These are phyloP conservation scores for Graptemys geographica DNA, from an alignment of 2,797 vertebrate genomes.

Conservation along the genomic window DNA sequence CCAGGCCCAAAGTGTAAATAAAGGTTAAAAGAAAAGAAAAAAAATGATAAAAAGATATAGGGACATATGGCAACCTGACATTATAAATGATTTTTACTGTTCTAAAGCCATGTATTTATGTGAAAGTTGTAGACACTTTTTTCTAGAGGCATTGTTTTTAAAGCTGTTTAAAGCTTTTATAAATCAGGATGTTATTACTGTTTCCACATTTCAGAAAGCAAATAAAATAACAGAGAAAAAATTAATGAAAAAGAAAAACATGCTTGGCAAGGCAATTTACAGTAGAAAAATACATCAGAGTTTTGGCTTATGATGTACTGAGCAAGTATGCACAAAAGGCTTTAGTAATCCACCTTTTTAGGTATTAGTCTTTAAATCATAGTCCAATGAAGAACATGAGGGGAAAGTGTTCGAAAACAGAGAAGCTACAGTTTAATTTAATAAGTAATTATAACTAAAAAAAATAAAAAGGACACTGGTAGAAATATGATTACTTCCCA, in stretches of 20 bases:
- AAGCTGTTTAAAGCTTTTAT: slow-evolving; percentile 15
- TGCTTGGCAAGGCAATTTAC: slow-evolving; percentile 27
- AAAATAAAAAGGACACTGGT: slow-evolving; percentile 18
- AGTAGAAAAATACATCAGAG: slow-evolving; percentile 10
- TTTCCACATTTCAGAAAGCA: slow-evolving; percentile 10
- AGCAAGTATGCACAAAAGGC: slow-evolving; percentile 17
- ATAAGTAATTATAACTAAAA: slow-evolving; percentile 34
- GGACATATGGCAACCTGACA: neutral
- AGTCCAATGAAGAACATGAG: neutral
- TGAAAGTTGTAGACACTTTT: neutral
- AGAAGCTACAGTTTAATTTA: slow-evolving; percentile 28
- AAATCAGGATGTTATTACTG: slow-evolving; percentile 19
- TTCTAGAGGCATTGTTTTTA: slow-evolving; percentile 1
- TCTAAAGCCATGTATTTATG: neutral
- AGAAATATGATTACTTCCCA: slow-evolving; percentile 51
- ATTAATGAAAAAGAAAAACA: slow-evolving; percentile 42
- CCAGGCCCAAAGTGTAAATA: neutral
- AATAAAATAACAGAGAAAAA: slow-evolving; percentile 10
- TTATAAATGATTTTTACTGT: neutral
- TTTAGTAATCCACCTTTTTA: slow-evolving; percentile 47
- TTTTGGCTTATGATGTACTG: slow-evolving; percentile 3
- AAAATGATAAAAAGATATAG: neutral
- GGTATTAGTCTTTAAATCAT: slow-evolving; percentile 1
- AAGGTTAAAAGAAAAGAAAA: slow-evolving; percentile 18
- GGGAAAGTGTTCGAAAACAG: slow-evolving; percentile 39